phyloP scores from a whole-genome alignment of 2,797 vertebrate species.

The Onychomys arenicola region DNA sequence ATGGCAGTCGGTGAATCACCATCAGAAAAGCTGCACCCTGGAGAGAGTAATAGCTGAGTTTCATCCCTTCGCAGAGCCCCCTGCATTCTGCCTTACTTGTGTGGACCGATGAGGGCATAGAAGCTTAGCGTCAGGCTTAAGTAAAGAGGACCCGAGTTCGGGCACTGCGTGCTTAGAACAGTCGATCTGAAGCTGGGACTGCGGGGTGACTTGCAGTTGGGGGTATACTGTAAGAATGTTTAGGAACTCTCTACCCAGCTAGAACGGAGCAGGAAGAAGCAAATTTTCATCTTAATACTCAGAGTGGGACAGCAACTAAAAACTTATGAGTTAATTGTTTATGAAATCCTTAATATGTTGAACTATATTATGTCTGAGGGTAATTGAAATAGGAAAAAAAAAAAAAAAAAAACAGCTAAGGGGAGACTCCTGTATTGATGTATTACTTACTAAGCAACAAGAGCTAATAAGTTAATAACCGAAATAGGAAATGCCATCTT shows the following conservation, averaged over 20 bases:
- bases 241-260: no score
- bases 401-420: not conserved
- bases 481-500: not conserved
- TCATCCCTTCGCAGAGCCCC: not conserved
- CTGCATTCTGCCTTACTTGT: not conserved
- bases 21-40: not conserved
- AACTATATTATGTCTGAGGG: not conserved
- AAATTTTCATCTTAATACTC: not conserved
- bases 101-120: not conserved
- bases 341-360: not conserved
- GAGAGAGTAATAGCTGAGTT: not conserved
- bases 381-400: not conserved
- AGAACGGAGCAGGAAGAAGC: not conserved
- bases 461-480: not conserved
- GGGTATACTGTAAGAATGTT: not conserved
- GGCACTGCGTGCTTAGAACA: not conserved
- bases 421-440: not conserved
- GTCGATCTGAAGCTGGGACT: not conserved
- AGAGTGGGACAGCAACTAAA: not conserved
- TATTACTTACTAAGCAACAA: not conserved
- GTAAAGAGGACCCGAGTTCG: not conserved
- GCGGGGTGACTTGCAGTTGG: not conserved
- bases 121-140: not conserved
- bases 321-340: not conserved
- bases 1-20: not conserved